Conservation (phyloP, 2,888 invertebrate genomes). For the Cepaea hortensis region DNA sequence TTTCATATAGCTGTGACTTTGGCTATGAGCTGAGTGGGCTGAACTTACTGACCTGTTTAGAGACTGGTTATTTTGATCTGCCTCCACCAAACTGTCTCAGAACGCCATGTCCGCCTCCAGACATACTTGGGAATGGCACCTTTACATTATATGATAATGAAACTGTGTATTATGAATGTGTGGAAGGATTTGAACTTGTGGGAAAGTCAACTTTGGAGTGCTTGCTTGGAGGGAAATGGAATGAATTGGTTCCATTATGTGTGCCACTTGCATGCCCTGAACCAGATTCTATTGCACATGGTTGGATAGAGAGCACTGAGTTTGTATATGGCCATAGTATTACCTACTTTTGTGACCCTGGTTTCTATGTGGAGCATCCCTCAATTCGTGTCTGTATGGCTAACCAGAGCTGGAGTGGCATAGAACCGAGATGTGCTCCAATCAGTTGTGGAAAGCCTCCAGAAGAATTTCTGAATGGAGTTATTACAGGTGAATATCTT, state of each 20-base stretch:
- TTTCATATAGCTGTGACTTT: slow-evolving; percentile 47
- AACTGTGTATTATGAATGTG: slow-evolving; percentile 79
- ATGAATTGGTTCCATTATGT: slow-evolving; percentile 68
- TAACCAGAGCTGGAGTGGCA: slow-evolving; percentile 68
- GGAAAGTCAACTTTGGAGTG: slow-evolving; percentile 58
- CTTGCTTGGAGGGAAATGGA: slow-evolving; percentile 65
- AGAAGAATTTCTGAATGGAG: slow-evolving; percentile 62
- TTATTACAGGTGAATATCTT: slow-evolving; percentile 48
- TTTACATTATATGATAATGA: slow-evolving; percentile 52
- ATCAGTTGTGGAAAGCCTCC: slow-evolving; percentile 59
- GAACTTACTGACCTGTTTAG: slow-evolving; percentile 54
- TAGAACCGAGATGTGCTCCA: slow-evolving; percentile 63
- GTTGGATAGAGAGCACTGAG: slow-evolving; percentile 54
- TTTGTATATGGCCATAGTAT: slow-evolving; percentile 64
- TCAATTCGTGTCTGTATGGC: slow-evolving; percentile 83
- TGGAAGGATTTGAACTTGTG: slow-evolving; percentile 65
- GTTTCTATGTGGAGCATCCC: slow-evolving; percentile 89
- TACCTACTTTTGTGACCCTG: slow-evolving; percentile 68
- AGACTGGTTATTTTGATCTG: slow-evolving; percentile 58
- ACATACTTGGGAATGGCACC: slow-evolving; percentile 44
- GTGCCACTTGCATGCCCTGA: slow-evolving; percentile 65
- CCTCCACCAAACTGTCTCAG: slow-evolving; percentile 55
- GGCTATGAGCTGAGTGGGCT: slow-evolving; percentile 55
- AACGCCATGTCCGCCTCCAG: slow-evolving; percentile 53
- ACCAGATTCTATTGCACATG: slow-evolving; percentile 58